phyloP scores from a whole-genome alignment of 1,140 invertebrate genomes.

The Drosophila saltans region DNA sequence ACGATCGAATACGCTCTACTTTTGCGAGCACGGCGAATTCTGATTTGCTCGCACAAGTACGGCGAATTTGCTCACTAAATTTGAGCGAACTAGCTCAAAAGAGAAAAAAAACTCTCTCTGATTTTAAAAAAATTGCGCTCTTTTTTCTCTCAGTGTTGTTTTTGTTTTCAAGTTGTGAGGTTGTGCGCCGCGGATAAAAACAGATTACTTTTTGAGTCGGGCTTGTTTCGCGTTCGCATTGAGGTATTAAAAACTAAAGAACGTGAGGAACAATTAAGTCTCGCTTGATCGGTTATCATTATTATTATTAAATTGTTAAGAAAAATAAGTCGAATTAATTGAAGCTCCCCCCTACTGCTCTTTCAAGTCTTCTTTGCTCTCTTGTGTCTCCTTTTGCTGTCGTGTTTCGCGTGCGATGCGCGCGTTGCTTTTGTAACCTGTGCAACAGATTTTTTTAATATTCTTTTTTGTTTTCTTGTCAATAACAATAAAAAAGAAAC shows the following conservation, averaged over 20 bases:
- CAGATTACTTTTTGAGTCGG: not conserved
- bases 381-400: not conserved
- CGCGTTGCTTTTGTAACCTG: constrained; percentile 13
- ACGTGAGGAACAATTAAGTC: not conserved
- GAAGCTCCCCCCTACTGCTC: not conserved
- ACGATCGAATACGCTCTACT: no score
- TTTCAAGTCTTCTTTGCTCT: not conserved
- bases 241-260: constrained; percentile 2
- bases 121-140: no score
- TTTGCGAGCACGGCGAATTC: no score
- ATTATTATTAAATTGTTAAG: not conserved
- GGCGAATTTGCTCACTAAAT: no score
- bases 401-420: constrained; percentile 12
- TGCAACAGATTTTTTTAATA: constrained; percentile 13
- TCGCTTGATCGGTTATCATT: constrained; percentile 1
- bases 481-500: not conserved
- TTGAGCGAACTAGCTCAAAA: no score
- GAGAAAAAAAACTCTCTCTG: no score
- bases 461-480: constrained; percentile 10
- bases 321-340: constrained; percentile 5
- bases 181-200: not conserved
- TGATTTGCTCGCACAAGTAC: no score
- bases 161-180: not conserved
- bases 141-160: not conserved
- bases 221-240: not conserved